Evolutionary conservation across 1,140 invertebrate genomes (phyloP), one percentile per base, ranked within the genome.

Genomic region (Euglossa dilemma): DNA sequence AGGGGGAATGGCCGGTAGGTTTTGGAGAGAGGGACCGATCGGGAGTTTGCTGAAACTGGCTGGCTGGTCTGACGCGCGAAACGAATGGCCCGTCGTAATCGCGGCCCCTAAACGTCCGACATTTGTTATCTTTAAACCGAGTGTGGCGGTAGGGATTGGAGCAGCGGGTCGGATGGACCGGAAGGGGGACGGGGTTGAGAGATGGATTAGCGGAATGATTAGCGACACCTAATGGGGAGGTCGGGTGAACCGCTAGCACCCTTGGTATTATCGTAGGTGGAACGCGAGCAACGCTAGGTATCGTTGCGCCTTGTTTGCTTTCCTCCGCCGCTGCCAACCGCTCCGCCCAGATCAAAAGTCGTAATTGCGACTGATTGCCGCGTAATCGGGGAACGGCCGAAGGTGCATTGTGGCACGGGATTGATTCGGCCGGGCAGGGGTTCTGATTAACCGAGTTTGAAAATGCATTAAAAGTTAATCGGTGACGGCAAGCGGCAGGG

Each of bases 61-160:
- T 66, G 66, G 70, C 84, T 72, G 28, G 66, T 36, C 75, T 64
- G 80, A 64, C 66, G 70, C 77, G 63, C 66, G 76, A 90, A 91
- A 91, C 85, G 89, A 92, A 92, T 87, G 85, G 87, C 86, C 76
- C 76, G 76, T 88, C 77, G 80, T 90, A 89, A 90, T 91, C 86
- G 79, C 83, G 61, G 80, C 73, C 79, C 85, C 88, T 89, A 89
- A 93, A 88, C 87, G 80, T 67, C 84, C 87, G 73, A 81, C 91
- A 92, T 91, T 92, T 92, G 88, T 92, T 92, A 92, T 92, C 89
- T 90, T 92, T 88, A 90, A 92, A 92, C 83, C 86, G 71, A 64
- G 54, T 72, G 6, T 36, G 66, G 71, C 28, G 79, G 57, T 59
- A 50, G 66, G 56, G 77, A 61, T 52, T 18, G 45, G 70, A 36